phyloP scores from a whole-genome alignment of 2,113 vertebrate species.

The Gobius niger region DNA sequence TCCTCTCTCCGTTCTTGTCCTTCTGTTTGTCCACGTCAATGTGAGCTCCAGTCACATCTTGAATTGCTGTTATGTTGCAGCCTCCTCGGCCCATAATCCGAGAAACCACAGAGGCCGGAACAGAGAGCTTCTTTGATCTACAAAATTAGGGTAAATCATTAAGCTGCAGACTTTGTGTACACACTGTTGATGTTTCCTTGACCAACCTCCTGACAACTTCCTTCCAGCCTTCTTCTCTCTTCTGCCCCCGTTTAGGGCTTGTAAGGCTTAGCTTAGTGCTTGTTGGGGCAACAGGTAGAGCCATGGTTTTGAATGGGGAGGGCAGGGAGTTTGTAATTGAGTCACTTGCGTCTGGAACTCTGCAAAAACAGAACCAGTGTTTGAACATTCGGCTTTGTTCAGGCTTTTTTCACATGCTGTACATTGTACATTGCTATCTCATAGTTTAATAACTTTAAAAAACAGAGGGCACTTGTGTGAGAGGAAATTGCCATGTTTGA shows the following conservation, averaged over 20 bases:
- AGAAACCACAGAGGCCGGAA: slow-evolving; percentile 96
- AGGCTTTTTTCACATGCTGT: too few relatives aligned
- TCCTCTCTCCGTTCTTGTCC: slow-evolving; percentile 98
- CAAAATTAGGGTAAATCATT: slow-evolving; percentile 8
- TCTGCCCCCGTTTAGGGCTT: slow-evolving; percentile 95
- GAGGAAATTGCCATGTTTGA: too few relatives aligned
- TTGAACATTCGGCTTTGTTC: too few relatives aligned
- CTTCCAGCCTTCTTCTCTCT: slow-evolving; percentile 99
- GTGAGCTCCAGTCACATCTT: slow-evolving; percentile 97
- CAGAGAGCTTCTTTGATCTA: slow-evolving; percentile 98
- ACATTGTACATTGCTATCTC: too few relatives aligned
- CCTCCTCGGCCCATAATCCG: slow-evolving; percentile 99
- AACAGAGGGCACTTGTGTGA: too few relatives aligned
- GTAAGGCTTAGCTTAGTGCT: slow-evolving; percentile 94
- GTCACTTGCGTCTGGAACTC: slow-evolving; percentile 84
- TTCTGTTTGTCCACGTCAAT: slow-evolving; percentile 99
- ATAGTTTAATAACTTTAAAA: too few relatives aligned
- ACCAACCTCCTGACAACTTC: slow-evolving; percentile 94
- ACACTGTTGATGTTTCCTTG: not conserved
- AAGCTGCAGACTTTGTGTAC: not conserved
- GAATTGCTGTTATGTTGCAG: slow-evolving; percentile 98
- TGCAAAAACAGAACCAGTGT: slow-evolving; percentile 46
- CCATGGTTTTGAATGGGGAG: slow-evolving; percentile 86
- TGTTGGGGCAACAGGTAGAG: slow-evolving; percentile 87
- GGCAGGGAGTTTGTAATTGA: slow-evolving; percentile 82